These are phyloP conservation scores for Pangasius macronema DNA, from an alignment of 2,797 vertebrate genomes.

Conservation along the genomic window DNA sequence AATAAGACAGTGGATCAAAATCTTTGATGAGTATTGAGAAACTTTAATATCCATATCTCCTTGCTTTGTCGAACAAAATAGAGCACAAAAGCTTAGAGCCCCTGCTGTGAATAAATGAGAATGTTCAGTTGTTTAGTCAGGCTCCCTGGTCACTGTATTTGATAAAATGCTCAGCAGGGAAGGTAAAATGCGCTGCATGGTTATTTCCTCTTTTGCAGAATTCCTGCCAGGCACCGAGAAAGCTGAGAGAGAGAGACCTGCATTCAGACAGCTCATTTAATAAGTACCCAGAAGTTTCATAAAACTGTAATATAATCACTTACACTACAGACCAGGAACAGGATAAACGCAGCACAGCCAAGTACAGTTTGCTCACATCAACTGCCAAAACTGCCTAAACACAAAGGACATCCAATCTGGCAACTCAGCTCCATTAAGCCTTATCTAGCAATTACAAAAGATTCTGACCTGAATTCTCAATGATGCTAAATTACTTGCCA, in stretches of 20 bases:
- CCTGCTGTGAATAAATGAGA: slow-evolving; percentile 19
- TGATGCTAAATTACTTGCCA: slow-evolving; percentile 26
- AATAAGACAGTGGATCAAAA: not conserved
- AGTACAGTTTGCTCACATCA: not conserved
- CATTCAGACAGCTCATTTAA: slow-evolving; percentile 17
- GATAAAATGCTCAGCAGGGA: slow-evolving; percentile 22
- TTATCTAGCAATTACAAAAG: slow-evolving; percentile 48
- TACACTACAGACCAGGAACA: not conserved
- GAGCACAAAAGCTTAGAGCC: not conserved
- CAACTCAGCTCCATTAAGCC: slow-evolving; percentile 59
- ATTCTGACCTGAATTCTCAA: slow-evolving; percentile 56
- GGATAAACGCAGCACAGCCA: slow-evolving; percentile 32
- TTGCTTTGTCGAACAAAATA: not conserved
- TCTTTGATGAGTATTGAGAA: not conserved
- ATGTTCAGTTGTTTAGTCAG: slow-evolving; percentile 26
- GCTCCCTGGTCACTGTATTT: slow-evolving; percentile 12
- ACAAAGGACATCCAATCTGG: slow-evolving; percentile 34
- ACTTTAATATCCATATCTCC: not conserved
- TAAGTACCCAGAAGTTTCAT: slow-evolving; percentile 23
- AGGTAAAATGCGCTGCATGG: slow-evolving; percentile 18
- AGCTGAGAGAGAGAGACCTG: slow-evolving; percentile 12
- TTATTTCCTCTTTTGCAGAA: slow-evolving; percentile 18
- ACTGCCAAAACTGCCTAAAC: slow-evolving; percentile 34
- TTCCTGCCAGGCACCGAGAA: not conserved
- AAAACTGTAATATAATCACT: slow-evolving; percentile 24